Percentiles rank a stretch among this genome's conserved stretches.
These are phyloP conservation scores for Leptopilina boulardi DNA, from an alignment of 1,140 invertebrate genomes.

Conservation along the genomic window DNA sequence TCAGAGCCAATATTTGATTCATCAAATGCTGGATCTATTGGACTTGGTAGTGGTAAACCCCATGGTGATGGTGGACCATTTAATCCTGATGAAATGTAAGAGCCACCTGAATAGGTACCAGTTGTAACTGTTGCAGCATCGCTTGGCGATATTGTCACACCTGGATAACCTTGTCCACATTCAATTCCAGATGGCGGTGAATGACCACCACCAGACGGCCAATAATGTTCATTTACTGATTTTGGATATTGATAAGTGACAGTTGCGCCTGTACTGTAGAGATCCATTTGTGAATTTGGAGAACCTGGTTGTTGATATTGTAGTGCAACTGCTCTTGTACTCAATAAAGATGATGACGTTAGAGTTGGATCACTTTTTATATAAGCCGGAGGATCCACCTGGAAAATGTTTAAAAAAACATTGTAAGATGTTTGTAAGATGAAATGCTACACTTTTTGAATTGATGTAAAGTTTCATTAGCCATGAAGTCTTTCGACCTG, in stretches of 20 bases:
- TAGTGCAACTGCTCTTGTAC: slow-evolving; percentile 65
- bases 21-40: slow-evolving; percentile 64
- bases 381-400: slow-evolving; percentile 70
- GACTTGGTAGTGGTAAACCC: slow-evolving; percentile 53
- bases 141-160: slow-evolving; percentile 61
- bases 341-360: slow-evolving; percentile 75
- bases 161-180: slow-evolving; percentile 61
- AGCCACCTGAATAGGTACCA: slow-evolving; percentile 63
- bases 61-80: slow-evolving; percentile 63
- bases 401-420: too few relatives aligned
- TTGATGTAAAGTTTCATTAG: too few relatives aligned
- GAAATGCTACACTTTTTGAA: too few relatives aligned
- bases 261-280: slow-evolving; percentile 75
- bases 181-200: slow-evolving; percentile 62
- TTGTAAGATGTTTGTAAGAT: too few relatives aligned
- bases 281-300: slow-evolving; percentile 76
- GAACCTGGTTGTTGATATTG: slow-evolving; percentile 77
- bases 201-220: slow-evolving; percentile 60
- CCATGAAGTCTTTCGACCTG: too few relatives aligned
- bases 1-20: slow-evolving; percentile 70
- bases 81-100: slow-evolving; percentile 57
- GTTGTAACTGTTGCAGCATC: slow-evolving; percentile 56
- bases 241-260: slow-evolving; percentile 72
- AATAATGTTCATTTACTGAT: slow-evolving; percentile 61
- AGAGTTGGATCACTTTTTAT: slow-evolving; percentile 79